Conservation (phyloP, 2,113 vertebrate genomes). For the Phrynosoma platyrhinos region DNA sequence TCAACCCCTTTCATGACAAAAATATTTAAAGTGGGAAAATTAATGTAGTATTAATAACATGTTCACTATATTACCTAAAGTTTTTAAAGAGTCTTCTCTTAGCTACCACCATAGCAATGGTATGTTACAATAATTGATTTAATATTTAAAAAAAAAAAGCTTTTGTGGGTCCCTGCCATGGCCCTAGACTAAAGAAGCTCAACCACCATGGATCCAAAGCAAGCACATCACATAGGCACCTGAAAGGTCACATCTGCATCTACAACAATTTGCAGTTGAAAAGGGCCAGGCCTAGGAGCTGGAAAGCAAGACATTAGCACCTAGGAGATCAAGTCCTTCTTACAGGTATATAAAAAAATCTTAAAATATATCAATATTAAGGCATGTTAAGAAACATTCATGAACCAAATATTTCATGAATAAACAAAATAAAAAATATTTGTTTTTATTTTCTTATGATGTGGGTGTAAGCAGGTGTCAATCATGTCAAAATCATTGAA, state of each 20-base stretch:
- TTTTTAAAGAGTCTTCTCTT: conserved; percentile 40
- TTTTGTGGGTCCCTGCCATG: too few relatives aligned
- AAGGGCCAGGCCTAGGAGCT: too few relatives aligned
- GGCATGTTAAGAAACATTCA: conserved; percentile 58
- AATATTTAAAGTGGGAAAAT: background rate
- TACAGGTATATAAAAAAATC: conserved; percentile 5
- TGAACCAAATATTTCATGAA: conserved; percentile 54
- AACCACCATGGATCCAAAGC: too few relatives aligned
- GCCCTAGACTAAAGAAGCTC: too few relatives aligned
- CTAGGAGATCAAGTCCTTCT: too few relatives aligned
- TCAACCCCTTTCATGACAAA: background rate
- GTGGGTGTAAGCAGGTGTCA: background rate
- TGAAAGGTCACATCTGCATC: too few relatives aligned
- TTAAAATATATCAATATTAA: conserved; percentile 38
- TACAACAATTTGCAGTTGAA: too few relatives aligned
- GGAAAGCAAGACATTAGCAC: too few relatives aligned
- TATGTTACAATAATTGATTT: background rate
- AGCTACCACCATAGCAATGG: conserved; percentile 28
- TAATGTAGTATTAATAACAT: too few relatives aligned
- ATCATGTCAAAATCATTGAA: conserved; percentile 34
- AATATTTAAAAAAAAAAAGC: too few relatives aligned
- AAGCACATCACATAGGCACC: too few relatives aligned
- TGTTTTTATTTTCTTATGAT: conserved; percentile 54
- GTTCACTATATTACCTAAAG: conserved; percentile 49
- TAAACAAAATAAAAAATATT: background rate